These are phyloP conservation scores for Polyploca ridens DNA, from an alignment of 2,888 invertebrate species.

Conservation along the genomic window DNA sequence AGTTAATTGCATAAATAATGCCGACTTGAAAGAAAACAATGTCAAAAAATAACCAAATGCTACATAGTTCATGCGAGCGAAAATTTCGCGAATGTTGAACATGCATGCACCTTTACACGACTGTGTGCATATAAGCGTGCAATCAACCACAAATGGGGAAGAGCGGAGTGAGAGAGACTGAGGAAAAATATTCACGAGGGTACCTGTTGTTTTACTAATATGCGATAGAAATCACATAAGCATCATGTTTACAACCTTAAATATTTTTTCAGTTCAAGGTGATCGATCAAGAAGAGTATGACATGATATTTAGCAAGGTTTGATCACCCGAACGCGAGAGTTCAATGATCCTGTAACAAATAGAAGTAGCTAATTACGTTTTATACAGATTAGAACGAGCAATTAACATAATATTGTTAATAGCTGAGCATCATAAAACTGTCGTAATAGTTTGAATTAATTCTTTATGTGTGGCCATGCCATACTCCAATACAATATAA, in stretches of 20 bases:
- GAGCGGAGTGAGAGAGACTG: conserved; percentile 59
- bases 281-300: conserved; percentile 48
- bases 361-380: conserved; percentile 2
- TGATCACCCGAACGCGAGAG: conserved; percentile 48
- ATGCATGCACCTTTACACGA: conserved; percentile 6
- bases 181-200: conserved; percentile 48
- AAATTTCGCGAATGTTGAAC: background rate
- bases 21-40: too few relatives aligned
- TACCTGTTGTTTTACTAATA: conserved; percentile 19
- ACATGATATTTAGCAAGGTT: conserved; percentile 42
- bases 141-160: conserved; percentile 35
- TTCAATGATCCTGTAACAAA: conserved; percentile 50
- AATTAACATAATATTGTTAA: background rate
- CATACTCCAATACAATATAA: background rate
- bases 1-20: too few relatives aligned
- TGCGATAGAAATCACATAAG: conserved; percentile 14
- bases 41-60: too few relatives aligned
- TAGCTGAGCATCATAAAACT: background rate
- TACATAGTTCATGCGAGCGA: background rate
- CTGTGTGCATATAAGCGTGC: conserved; percentile 27
- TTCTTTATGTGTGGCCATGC: background rate
- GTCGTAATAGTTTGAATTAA: background rate
- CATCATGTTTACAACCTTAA: conserved; percentile 30
- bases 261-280: conserved; percentile 34
- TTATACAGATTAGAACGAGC: background rate